Conservation (phyloP, 2,888 invertebrate genomes). For the Eubasilissa splendida region DNA sequence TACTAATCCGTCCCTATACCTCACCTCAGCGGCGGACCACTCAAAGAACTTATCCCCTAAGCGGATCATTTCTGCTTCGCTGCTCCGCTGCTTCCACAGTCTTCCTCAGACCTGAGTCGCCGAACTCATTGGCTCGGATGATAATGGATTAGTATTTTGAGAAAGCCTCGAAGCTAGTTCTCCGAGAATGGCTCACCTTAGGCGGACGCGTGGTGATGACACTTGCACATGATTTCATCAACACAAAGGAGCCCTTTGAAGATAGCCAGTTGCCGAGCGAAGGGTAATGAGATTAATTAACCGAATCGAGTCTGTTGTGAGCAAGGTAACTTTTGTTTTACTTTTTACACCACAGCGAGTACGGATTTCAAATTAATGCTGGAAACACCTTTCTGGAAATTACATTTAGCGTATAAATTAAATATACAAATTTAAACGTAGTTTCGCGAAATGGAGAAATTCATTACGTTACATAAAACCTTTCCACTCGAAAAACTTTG, state of each 20-base stretch:
- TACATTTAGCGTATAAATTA: no score
- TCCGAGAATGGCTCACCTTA: conserved; percentile 17
- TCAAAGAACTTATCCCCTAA: conserved; percentile 30
- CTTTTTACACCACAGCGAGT: conserved; percentile 10
- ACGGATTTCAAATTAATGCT: not conserved
- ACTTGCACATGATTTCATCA: conserved; percentile 42
- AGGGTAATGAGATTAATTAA: conserved; percentile 29
- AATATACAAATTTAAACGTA: no score
- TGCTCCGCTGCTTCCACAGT: not conserved
- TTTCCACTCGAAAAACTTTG: no score
- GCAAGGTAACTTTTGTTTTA: conserved; percentile 10
- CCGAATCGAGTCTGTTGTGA: conserved; percentile 3
- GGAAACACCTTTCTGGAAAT: no score
- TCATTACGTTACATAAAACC: no score
- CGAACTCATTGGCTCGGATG: conserved; percentile 42
- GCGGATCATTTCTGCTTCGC: conserved; percentile 12
- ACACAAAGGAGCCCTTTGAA: conserved; percentile 44
- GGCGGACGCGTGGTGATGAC: conserved; percentile 25
- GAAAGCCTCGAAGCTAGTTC: not conserved
- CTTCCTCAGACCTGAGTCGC: not conserved
- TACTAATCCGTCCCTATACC: conserved; percentile 15
- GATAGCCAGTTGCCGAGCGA: conserved; percentile 6
- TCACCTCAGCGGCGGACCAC: conserved; percentile 17
- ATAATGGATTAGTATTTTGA: conserved; percentile 42
- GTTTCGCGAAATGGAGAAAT: no score